Evolutionary conservation across 2,797 vertebrate species (phyloP), one percentile per base, ranked within the genome.

Genomic region (Phyllotis vaccarum): DNA sequence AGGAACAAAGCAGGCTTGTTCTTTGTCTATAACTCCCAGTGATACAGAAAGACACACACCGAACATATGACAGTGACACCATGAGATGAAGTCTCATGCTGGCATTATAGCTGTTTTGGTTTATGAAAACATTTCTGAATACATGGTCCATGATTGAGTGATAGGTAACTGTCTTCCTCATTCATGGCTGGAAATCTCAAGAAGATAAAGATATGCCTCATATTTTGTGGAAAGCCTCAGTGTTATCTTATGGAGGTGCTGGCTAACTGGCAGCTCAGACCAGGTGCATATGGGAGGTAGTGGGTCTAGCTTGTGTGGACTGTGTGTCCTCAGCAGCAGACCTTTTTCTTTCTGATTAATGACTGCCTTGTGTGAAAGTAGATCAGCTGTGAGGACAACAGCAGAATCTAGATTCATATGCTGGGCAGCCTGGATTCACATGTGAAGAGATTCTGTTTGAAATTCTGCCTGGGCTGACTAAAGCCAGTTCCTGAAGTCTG

Each of bases 181-280:
- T 13, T 79, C 24, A 29, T 40, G 27, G 22, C 21, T 58, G 43
- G 9, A 75, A 81, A 37, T 52, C 17, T 56, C n/a, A 78, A 5
- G 40, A 54, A 8, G 19, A 14, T 37, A 80, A 31, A 95, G 24
- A 49, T 60, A 34, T 13, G 8, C 29, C 22, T 85, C 12, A 54
- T 29, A 5, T 8, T 9, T 27, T 43, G 43, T 27, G 64, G 17
- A 76, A 70, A 74, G 19, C 19, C 27, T 46, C 68, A 40, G 27
- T 0, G 1, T 49, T 37, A 1, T 0, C 2, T 21, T 46, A 16
- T 17, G 12, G 64, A 40, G 31, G 9, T 37, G 29, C 13, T 24
- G 8, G 72, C 19, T 68, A 1, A 8, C 24, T 9, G 52, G 11
- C 5, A 62, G 6, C 31, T 76, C 31, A 27, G 80, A 5, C 52